Base-by-base conservation (phyloP, 2,888 invertebrate genomes). In the Zaprionus obscuricornis region DNA sequence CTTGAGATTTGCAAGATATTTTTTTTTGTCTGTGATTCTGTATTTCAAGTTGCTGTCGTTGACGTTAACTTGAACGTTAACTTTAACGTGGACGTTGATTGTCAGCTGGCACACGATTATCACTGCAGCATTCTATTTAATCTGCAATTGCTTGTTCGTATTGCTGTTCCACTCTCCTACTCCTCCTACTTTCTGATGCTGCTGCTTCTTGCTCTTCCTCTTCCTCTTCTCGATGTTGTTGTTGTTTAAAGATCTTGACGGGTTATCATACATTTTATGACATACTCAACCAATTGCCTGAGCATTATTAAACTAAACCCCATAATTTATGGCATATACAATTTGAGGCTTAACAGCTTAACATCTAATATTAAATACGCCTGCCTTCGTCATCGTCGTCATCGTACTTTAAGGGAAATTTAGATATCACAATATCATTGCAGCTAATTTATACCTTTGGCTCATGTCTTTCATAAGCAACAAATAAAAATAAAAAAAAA, bases 81-180 rank as follows among this genome's bases (percentile, higher is more conserved):
- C n/a, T n/a, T n/a, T n/a, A n/a, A n/a, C n/a, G n/a, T n/a, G n/a
- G 58, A 64, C 27, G 55, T 60, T 69, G 68, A 69, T 57, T 68
- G 73, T 51, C 56, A 49, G 55, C 71, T 58, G 54, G 49, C 66
- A 57, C 50, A 66, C 66, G 70, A 66, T 70, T 70, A 69, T 62
- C 59, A 73, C 69, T 77, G 77, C 77, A 81, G 55, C 62, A 72
- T 66, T 69, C 58, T 69, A 72, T 58, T 64, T 73, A 62, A 71
- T 57, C 66, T 56, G 33, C 47, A n/a, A n/a, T 20, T 39, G 58
- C 58, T 68, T 62, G 29, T 36, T 54, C 52, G 3, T 29, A 8
- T 29, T 3, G 29, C 29, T 11, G 29, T 11, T 3, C 24, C 8
- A 6, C 24, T 24, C 24, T 24, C 5, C n/a, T n/a, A n/a, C n/a